Evolutionary conservation across 2,888 invertebrate species (phyloP).

Genomic region (Amphipyra tragopoginis): DNA sequence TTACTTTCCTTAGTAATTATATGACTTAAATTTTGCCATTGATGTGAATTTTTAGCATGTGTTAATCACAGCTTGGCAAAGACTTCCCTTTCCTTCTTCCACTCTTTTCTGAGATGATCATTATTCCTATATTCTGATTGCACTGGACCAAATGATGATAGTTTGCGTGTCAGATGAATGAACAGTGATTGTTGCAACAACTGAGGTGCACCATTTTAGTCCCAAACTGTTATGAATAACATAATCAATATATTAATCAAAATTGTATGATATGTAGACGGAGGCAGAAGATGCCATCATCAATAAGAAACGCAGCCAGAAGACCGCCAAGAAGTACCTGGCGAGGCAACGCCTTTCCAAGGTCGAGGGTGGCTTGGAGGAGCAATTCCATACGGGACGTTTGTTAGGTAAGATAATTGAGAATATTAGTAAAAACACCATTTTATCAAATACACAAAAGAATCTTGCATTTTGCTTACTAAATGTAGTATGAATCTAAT

Average conservation of each 20-base stretch:
- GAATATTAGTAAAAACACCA: background rate
- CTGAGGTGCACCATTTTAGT: conserved; percentile 52
- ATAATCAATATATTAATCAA: conserved; percentile 1
- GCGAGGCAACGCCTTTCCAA: conserved; percentile 97
- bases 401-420: conserved; percentile 93
- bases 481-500: too few relatives aligned
- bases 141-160: conserved; percentile 58
- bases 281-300: conserved; percentile 98
- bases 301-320: conserved; percentile 98
- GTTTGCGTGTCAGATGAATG: conserved; percentile 91
- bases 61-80: too few relatives aligned
- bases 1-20: too few relatives aligned
- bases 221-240: background rate
- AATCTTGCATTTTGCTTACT: too few relatives aligned
- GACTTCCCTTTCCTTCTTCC: too few relatives aligned
- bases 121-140: background rate
- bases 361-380: conserved; percentile 97
- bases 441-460: too few relatives aligned
- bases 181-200: conserved; percentile 59
- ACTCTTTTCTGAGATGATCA: too few relatives aligned
- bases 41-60: too few relatives aligned
- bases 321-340: conserved; percentile 97
- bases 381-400: conserved; percentile 99
- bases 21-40: too few relatives aligned
- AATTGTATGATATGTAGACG: conserved; percentile 88